Base-by-base conservation (phyloP, 1,140 invertebrate genomes). In the Lasioglossum baleicum region DNA sequence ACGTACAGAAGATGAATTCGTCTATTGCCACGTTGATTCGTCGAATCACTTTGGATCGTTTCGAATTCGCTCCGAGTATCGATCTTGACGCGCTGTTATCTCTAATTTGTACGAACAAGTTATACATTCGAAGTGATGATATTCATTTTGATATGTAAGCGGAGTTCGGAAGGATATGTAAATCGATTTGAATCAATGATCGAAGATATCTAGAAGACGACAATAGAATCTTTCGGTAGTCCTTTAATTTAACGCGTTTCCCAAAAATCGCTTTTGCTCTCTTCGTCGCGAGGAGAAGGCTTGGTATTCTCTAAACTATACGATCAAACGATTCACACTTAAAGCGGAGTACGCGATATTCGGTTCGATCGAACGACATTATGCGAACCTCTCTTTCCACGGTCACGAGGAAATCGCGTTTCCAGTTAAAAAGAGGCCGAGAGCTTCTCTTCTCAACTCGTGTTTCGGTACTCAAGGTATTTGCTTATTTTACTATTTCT, bases 271-370 rank as follows among this genome's bases (percentile, higher is more conserved):
- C 26, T 26, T 26, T 26, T 26, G 26, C 26, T 26, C 26, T 26
- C 26, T 26, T 26, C 26, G 26, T 26, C 26, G 26, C 26, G 26
- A 26, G 26, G 26, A 26, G 26, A 26, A 26, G 26, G 26, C 26
- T 26, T 26, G 26, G 26, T 26, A 26, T 26, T 7, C 17, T 80
- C 76, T 83, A 84, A 40, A 63, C 77, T 83, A 83, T 20, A 20
- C 44, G 44, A 48, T 48, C 44, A 76, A 82, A 85, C 58, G 31
- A 80, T 76, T 86, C 74, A 85, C 77, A 82, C 5, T 72, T 67
- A 84, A 83, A 84, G 82, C 81, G 56, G 42, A 17, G 83, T 82
- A 75, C 65, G 58, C 67, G 53, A 83, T 56, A 44, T 78, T 22
- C 70, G 61, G 51, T 64, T 78, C 64, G 17, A 79, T 73, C 56